These are phyloP conservation scores for Myrmecophaga tridactyla DNA, from an alignment of 2,113 vertebrate species.

Conservation along the genomic window DNA sequence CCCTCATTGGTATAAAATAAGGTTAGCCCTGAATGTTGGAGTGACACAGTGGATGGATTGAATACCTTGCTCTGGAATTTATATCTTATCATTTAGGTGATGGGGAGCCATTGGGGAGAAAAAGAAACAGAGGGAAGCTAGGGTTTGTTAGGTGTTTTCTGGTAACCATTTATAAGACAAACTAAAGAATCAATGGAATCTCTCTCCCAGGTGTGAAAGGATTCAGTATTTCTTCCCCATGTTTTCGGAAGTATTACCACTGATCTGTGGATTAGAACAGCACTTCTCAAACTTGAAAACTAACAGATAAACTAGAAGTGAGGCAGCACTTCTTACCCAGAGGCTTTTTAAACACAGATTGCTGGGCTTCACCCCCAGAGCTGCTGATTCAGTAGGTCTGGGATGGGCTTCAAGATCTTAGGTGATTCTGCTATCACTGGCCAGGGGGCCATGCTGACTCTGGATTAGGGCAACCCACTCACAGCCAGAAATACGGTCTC, in stretches of 20 bases:
- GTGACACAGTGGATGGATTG: background rate
- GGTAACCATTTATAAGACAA: background rate
- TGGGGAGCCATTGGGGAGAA: background rate
- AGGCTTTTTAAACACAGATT: background rate
- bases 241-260: background rate
- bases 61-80: background rate
- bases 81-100: background rate
- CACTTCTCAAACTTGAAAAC: background rate
- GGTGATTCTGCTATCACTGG: background rate
- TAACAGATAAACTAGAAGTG: no score
- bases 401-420: background rate
- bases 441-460: background rate
- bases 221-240: background rate
- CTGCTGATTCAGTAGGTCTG: background rate
- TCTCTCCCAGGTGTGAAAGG: background rate
- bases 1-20: background rate
- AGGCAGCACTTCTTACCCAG: no score
- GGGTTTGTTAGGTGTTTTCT: background rate
- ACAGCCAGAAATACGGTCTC: background rate
- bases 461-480: background rate
- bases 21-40: background rate
- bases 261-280: background rate
- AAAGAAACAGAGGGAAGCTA: background rate
- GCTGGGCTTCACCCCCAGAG: accelerated
- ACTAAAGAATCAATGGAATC: background rate